Base-by-base conservation (phyloP, 2,113 vertebrate genomes). In the Pelusios castaneus region DNA sequence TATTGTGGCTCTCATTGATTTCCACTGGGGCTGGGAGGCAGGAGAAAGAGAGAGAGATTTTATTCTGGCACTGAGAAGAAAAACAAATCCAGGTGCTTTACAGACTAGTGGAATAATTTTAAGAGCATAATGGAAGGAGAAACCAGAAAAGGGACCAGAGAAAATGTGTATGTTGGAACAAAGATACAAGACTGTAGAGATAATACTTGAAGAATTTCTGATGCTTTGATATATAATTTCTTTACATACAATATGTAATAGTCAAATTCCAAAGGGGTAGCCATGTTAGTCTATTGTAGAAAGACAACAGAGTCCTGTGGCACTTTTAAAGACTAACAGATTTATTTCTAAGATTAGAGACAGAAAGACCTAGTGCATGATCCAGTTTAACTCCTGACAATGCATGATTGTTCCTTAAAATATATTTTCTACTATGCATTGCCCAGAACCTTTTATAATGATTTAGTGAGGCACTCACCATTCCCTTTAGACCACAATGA, bases 31-130 rank as follows among this genome's bases (percentile, higher is more conserved):
- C 80, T 91, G 88, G 93, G 80, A 91, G 47, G 10, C 7, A 47
- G 47, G 47, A 47, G 47, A 47, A 10, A 96, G 96, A 94, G 88
- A 80, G 88, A 93, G 80, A 89, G 60, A 95, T 97, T 94, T 80
- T 96, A 92, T 94, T 93, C 96, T 86, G 93, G 95, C 94, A 95
- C 78, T 92, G 92, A 88, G 95, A 96, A 95, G 55, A 84, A 63
- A 96, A 97, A 97, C 31, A 95, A 70, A 94, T 90, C 88, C 88
- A 89, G 91, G 92, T 84, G 82, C 54, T 93, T 80, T 25, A 84
- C 84, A 93, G 90, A 79, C 92, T 89, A 93, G 43, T 96, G 91
- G 83, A 41, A 58, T 82, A 79, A 94, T 93, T 93, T 83, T 94
- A 82, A 92, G 73, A 89, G 55, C 63, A 91, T 94, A 93, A 92